Base-by-base conservation (phyloP, 2,113 vertebrate species). In the Dryoscopus gambensis region DNA sequence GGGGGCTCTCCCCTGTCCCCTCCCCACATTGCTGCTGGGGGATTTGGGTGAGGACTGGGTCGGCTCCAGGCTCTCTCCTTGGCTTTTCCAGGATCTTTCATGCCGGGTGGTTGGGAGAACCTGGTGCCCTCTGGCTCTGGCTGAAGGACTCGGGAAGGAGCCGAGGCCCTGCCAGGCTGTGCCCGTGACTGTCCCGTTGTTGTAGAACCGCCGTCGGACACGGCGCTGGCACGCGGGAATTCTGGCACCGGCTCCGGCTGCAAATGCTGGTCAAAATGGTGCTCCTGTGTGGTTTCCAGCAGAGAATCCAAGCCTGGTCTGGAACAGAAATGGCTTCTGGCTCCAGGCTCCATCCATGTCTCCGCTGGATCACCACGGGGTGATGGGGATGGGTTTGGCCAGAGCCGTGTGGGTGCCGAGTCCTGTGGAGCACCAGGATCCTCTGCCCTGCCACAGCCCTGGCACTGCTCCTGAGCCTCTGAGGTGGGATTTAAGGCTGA, bases 311-410 rank as follows among this genome's bases (percentile, higher is more conserved):
- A 53, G 14, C 33, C 35, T 5, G 5, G 5, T 47, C 31, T 16
- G 13, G 40, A 35, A 14, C 0, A 8, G 28, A 27, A 68, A 39
- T 10, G 40, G 46, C 22, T 90, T 55, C 82, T 84, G 93, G 47
- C 78, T 62, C 60, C 30, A 3, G 18, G 30, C 22, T 39, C 39
- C 1, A 0, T 28, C 50, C 37, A 1, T 0, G 0, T 35, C 50
- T 15, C 56, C 0, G 0, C 1, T 27, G 80, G 30, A 5, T 39
- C 14, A 14, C 37, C 2, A 0, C 0, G 7, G n/a, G n/a, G 5
- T 52, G 0, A 0, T 6, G 1, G 44, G 35, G 47, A 5, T 49
- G 6, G 78, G 27, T 73, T 80, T 56, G 73, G 27, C 56, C 0
- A 20, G 46, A 59, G 74, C 37, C 1, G 4, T 1, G 15, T 0